Conservation (phyloP, 2,797 vertebrate species). For the Percopsis omiscomaycus region DNA sequence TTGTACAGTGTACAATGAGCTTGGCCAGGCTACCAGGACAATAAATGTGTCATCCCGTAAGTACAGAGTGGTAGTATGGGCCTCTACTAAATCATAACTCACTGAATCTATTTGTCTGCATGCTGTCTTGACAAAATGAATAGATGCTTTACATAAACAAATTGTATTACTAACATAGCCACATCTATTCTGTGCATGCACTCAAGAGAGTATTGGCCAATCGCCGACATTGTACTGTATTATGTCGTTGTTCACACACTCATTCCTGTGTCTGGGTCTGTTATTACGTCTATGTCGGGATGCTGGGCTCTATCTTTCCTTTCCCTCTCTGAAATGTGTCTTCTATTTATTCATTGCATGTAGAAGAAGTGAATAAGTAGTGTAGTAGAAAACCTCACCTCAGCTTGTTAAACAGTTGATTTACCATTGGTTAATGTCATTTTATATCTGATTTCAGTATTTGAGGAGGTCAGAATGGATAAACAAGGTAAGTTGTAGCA, state of each 20-base stretch:
- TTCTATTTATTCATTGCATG: conserved; percentile 56
- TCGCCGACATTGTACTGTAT: conserved; percentile 8
- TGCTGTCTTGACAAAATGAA: conserved; percentile 42
- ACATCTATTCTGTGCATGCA: conserved; percentile 47
- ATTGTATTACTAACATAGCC: background rate
- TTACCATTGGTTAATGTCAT: conserved; percentile 66
- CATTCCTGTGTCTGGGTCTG: conserved; percentile 42
- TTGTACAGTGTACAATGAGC: conserved; percentile 87
- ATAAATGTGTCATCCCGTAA: conserved; percentile 92
- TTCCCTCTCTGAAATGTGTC: conserved; percentile 50
- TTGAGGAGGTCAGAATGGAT: conserved; percentile 74
- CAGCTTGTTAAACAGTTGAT: background rate
- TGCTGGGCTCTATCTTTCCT: conserved; percentile 71
- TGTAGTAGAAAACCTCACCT: conserved; percentile 21
- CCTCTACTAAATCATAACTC: conserved; percentile 11
- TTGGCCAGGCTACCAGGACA: conserved; percentile 80
- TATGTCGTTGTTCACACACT: conserved; percentile 37
- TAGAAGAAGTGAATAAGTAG: conserved; percentile 60
- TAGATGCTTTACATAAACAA: conserved; percentile 15
- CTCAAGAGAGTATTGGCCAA: conserved; percentile 5
- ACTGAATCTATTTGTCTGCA: conserved; percentile 60
- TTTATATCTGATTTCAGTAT: conserved; percentile 84
- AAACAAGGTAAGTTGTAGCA: conserved; percentile 79
- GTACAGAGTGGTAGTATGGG: conserved; percentile 63
- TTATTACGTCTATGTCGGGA: conserved; percentile 67